Percentiles rank a stretch among this genome's conserved stretches.
These are phyloP conservation scores for Actinopyga echinites DNA, from an alignment of 53 echinoderm and acorn worm genomes.

Conservation along the genomic window DNA sequence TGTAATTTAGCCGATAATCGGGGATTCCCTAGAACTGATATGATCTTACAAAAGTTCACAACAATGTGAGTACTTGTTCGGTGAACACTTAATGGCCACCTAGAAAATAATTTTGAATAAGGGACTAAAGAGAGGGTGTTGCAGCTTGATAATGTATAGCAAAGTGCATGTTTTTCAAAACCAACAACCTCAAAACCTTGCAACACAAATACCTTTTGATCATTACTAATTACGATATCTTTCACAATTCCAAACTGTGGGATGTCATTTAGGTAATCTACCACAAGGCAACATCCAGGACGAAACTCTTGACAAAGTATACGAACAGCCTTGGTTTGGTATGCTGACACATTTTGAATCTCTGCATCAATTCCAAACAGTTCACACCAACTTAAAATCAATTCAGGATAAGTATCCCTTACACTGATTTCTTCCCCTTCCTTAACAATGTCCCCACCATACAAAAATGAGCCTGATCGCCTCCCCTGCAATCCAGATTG, in stretches of 20 bases:
- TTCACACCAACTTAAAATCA: slow-evolving; percentile 20
- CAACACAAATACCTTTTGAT: slow-evolving; percentile 49
- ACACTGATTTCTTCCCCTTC: slow-evolving; percentile 49
- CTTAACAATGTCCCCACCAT: slow-evolving; percentile 48
- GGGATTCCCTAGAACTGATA: too few species aligned
- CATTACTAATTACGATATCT: slow-evolving; percentile 36
- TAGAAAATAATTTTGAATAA: slow-evolving; percentile 12
- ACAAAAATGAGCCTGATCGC: slow-evolving; percentile 38
- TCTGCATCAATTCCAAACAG: neutral
- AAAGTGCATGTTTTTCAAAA: slow-evolving; percentile 50
- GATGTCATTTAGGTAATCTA: slow-evolving; percentile 45
- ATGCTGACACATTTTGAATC: neutral
- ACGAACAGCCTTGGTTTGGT: slow-evolving; percentile 20
- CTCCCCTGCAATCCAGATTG: slow-evolving; percentile 41
- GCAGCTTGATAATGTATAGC: neutral
- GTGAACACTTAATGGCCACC: slow-evolving; percentile 50
- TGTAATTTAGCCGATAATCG: too few species aligned
- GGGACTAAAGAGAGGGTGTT: too few species aligned
- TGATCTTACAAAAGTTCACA: neutral
- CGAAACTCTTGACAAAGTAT: slow-evolving; percentile 55
- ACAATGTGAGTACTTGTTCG: neutral
- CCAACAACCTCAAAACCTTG: slow-evolving; percentile 3
- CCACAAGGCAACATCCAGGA: slow-evolving; percentile 43
- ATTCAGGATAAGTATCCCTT: slow-evolving; percentile 32
- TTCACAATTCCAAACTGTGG: slow-evolving; percentile 54